Evolutionary conservation across 1,140 invertebrate genomes (phyloP).

Genomic region (Ips nitidus): DNA sequence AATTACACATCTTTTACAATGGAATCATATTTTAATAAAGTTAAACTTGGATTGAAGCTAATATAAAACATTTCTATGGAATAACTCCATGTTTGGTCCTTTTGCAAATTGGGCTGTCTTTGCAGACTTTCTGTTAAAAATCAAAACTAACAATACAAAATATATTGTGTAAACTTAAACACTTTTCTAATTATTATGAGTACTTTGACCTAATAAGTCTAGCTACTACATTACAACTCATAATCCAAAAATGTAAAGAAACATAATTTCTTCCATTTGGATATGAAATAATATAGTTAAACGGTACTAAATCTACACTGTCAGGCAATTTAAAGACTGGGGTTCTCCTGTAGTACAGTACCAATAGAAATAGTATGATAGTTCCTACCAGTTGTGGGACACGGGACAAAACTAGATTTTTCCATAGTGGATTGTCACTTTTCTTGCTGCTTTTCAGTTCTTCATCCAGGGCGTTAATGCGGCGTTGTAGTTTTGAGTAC

Average conservation of each 20-base stretch:
- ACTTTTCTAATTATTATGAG: too few species aligned
- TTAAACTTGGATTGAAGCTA: too few species aligned
- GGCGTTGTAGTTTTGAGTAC: constrained; percentile 49
- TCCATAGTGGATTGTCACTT: constrained; percentile 35
- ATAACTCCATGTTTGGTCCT: too few species aligned
- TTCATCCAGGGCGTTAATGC: constrained; percentile 45
- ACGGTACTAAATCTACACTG: constrained; percentile 45
- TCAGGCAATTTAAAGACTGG: constrained; percentile 44
- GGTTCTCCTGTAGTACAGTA: constrained; percentile 42
- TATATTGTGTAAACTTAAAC: too few species aligned
- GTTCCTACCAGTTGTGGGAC: constrained; percentile 38
- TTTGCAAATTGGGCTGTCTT: too few species aligned
- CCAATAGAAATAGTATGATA: constrained; percentile 39
- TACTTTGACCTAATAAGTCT: neutral
- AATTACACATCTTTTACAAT: too few species aligned
- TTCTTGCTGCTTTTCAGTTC: constrained; percentile 31
- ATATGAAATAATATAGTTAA: constrained; percentile 47
- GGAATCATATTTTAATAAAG: too few species aligned
- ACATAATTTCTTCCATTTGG: constrained; percentile 46
- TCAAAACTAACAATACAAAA: too few species aligned
- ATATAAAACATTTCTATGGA: too few species aligned
- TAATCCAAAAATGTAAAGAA: constrained; percentile 50
- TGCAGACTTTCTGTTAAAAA: too few species aligned
- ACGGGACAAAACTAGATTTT: constrained; percentile 39
- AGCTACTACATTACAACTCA: constrained; percentile 44